Evolutionary conservation across 2,113 vertebrate species (phyloP).

Genomic region (Mesocricetus auratus): DNA sequence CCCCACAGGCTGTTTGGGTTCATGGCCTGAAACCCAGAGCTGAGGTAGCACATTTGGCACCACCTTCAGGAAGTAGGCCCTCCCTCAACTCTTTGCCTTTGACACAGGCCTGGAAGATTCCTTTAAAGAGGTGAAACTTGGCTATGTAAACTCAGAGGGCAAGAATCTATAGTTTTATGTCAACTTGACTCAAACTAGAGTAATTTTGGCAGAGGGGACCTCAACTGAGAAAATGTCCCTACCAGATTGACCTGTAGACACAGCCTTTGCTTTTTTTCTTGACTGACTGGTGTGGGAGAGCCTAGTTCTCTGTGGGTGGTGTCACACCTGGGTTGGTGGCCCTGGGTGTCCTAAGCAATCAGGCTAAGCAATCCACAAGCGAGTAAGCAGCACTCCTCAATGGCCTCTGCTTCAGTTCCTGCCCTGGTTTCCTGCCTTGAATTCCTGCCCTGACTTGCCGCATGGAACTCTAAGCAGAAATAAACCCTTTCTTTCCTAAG

Average conservation of each 20-base stretch:
- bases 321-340: no score
- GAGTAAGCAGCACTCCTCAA: neutral
- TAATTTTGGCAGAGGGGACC: neutral
- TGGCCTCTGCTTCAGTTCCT: neutral
- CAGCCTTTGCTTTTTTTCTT: neutral
- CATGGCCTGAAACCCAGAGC: neutral
- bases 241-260: neutral
- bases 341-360: neutral
- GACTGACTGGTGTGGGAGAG: no score
- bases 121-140: neutral
- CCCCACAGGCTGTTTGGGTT: neutral
- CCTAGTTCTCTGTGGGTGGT: neutral
- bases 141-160: no score
- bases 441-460: neutral
- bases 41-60: fast-evolving
- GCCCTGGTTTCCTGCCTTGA: neutral
- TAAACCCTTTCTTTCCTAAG: neutral
- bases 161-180: neutral
- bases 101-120: neutral
- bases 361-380: neutral
- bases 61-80: neutral
- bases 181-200: neutral
- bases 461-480: neutral
- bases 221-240: neutral
- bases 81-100: neutral